phyloP scores from a whole-genome alignment of 2,888 invertebrate species.

The Cynaeus angustus region DNA sequence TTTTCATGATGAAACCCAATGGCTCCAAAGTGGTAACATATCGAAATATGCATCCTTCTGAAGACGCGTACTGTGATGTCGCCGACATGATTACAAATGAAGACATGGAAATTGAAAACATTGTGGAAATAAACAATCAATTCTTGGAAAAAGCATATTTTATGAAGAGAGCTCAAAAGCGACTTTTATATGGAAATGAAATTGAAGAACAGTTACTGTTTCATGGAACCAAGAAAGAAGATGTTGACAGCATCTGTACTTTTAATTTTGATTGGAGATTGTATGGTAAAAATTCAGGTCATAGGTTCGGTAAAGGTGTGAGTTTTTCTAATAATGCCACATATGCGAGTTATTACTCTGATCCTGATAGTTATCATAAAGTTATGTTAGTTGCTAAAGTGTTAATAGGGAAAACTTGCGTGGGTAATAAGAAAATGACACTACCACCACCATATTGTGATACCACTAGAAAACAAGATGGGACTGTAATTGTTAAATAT shows the following conservation, averaged over 20 bases:
- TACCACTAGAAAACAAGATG: constrained; percentile 21
- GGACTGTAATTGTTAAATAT: constrained; percentile 36
- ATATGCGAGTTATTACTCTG: constrained; percentile 36
- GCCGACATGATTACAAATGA: constrained; percentile 15
- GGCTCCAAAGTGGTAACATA: not conserved
- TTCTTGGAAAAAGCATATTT: constrained; percentile 19
- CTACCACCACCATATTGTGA: constrained; percentile 32
- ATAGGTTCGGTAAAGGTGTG: constrained; percentile 32
- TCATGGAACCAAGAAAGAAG: constrained; percentile 28
- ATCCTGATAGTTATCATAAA: constrained; percentile 17
- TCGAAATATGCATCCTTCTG: constrained; percentile 11
- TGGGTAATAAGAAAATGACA: constrained; percentile 13
- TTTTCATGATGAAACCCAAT: too few species aligned
- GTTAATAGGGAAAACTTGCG: constrained; percentile 6
- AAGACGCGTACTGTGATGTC: not conserved
- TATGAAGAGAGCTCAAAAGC: constrained; percentile 17
- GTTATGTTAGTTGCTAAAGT: constrained; percentile 36
- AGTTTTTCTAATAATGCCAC: constrained; percentile 25
- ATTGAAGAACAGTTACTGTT: constrained; percentile 23
- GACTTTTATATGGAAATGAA: not conserved
- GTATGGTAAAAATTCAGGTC: not conserved
- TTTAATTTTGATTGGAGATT: constrained; percentile 35
- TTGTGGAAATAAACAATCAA: constrained; percentile 25
- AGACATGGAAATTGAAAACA: constrained; percentile 8
- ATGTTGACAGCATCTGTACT: constrained; percentile 23